Evolutionary conservation across 1,140 invertebrate species (phyloP).

Genomic region (Drosophila lini): DNA sequence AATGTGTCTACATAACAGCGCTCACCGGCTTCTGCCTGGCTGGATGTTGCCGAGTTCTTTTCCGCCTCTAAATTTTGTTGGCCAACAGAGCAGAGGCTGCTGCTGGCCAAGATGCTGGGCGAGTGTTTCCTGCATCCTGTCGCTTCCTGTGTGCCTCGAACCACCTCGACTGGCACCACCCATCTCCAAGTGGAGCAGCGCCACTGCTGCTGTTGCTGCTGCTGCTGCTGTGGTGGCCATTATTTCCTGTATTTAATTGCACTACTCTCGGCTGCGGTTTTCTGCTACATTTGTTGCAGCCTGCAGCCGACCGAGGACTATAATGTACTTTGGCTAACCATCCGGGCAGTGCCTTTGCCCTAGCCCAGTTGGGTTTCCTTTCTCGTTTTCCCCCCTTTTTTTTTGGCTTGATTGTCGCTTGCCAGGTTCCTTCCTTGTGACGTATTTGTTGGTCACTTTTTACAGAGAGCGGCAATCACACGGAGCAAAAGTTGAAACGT

Average conservation of each 20-base stretch:
- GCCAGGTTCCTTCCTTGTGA: slow-evolving; percentile 47
- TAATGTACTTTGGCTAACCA: slow-evolving; percentile 74
- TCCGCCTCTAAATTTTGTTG: slow-evolving; percentile 47
- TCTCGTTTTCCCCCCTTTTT: slow-evolving; percentile 1
- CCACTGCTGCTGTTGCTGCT: slow-evolving; percentile 18
- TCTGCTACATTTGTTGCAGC: slow-evolving; percentile 80
- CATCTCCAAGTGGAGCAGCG: neutral
- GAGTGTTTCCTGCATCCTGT: slow-evolving; percentile 50
- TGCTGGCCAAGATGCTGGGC: slow-evolving; percentile 49
- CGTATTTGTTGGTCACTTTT: slow-evolving; percentile 56
- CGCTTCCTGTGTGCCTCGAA: slow-evolving; percentile 51
- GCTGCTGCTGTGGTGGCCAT: slow-evolving; percentile 72
- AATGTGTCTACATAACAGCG: slow-evolving; percentile 44
- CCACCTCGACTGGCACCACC: slow-evolving; percentile 1
- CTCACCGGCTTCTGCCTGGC: slow-evolving; percentile 32
- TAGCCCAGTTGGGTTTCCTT: neutral
- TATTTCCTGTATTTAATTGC: slow-evolving; percentile 83
- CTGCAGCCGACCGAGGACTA: slow-evolving; percentile 64
- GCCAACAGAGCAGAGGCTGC: slow-evolving; percentile 21
- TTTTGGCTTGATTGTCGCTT: slow-evolving; percentile 30
- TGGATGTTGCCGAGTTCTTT: slow-evolving; percentile 34
- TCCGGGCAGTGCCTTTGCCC: slow-evolving; percentile 30
- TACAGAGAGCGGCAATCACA: slow-evolving; percentile 3
- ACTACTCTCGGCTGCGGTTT: slow-evolving; percentile 80
- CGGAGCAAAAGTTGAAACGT: neutral